Percentiles rank a stretch among this genome's conserved stretches.
Evolutionary conservation across 2,888 invertebrate species (phyloP).

Genomic region (Philereme transversata): DNA sequence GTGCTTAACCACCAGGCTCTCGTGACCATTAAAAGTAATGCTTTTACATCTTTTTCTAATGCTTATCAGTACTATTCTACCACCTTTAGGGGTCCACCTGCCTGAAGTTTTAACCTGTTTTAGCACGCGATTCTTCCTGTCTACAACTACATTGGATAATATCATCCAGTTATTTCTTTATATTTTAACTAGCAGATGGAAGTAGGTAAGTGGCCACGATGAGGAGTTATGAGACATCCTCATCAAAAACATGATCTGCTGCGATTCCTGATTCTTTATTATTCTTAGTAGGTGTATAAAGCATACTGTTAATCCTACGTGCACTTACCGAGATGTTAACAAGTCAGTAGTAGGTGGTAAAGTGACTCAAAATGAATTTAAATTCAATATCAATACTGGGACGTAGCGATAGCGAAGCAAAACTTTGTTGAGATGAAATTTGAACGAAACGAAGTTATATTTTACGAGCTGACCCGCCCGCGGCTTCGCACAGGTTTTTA

Average conservation of each 20-base stretch:
- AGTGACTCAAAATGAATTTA: too few species aligned
- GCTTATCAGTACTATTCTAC: constrained; percentile 1
- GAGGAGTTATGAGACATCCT: not conserved
- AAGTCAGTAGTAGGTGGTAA: constrained; percentile 1
- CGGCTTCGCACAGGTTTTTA: too few species aligned
- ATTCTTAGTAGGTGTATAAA: constrained; percentile 6
- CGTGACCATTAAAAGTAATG: not conserved
- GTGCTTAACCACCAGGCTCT: constrained; percentile 19
- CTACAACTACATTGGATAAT: not conserved
- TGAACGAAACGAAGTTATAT: too few species aligned
- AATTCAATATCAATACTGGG: not conserved
- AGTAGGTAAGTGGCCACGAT: not conserved
- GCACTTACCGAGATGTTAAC: constrained; percentile 9
- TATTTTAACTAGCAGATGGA: not conserved
- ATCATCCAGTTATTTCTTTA: not conserved
- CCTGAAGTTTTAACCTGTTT: constrained; percentile 6
- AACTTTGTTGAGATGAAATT: too few species aligned
- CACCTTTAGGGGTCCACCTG: constrained; percentile 12
- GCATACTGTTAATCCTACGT: constrained; percentile 6
- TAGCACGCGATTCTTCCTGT: constrained; percentile 9
- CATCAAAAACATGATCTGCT: not conserved
- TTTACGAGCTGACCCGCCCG: too few species aligned
- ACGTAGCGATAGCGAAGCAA: too few species aligned
- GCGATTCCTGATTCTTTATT: constrained; percentile 5
- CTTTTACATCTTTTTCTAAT: not conserved